Conservation (phyloP, 2,797 vertebrate species). For the Sandelia bainsii region DNA sequence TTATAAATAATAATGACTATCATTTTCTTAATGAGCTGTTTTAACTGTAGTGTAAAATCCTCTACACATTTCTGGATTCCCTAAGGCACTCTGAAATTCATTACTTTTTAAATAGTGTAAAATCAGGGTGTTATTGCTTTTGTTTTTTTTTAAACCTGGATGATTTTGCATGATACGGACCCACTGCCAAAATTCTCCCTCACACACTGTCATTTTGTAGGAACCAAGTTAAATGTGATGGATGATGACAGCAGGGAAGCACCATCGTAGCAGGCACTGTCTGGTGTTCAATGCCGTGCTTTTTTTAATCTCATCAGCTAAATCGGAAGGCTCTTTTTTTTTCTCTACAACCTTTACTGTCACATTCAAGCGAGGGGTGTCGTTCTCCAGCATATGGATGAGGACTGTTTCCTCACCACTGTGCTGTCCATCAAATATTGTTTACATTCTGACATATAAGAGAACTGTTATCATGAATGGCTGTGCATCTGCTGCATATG, state of each 20-base stretch:
- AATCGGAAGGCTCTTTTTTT: conserved; percentile 6
- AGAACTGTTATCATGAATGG: conserved; percentile 51
- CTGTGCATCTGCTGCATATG: conserved; percentile 43
- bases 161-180: conserved; percentile 22
- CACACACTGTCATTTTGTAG: conserved; percentile 30
- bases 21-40: conserved; percentile 33
- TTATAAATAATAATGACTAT: conserved; percentile 33
- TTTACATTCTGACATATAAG: conserved; percentile 66
- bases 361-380: conserved; percentile 25
- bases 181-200: conserved; percentile 35
- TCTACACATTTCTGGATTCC: conserved; percentile 9
- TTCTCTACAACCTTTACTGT: conserved; percentile 30
- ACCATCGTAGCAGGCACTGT: conserved; percentile 21
- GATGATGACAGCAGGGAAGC: conserved; percentile 37
- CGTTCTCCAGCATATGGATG: conserved; percentile 23
- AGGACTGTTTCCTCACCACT: conserved; percentile 29
- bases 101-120: conserved; percentile 25
- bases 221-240: conserved; percentile 20
- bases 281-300: not conserved
- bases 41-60: conserved; percentile 35
- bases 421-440: conserved; percentile 55
- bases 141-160: conserved; percentile 32
- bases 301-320: conserved; percentile 37
- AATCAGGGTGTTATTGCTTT: conserved; percentile 49
- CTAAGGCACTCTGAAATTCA: conserved; percentile 23